Conservation (phyloP, 2,113 vertebrate genomes). For the Anguilla japonica region DNA sequence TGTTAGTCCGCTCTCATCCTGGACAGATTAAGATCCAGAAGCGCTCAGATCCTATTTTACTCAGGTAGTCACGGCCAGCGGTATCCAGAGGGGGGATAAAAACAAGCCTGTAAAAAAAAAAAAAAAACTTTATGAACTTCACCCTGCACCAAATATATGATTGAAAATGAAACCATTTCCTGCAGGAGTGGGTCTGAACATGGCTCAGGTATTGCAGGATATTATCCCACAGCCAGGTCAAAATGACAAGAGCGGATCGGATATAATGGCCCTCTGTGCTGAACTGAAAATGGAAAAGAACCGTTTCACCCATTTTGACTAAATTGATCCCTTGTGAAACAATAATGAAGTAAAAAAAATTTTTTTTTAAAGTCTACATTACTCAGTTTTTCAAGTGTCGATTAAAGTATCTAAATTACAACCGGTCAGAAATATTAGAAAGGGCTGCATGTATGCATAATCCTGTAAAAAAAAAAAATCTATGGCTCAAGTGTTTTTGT, state of each 20-base stretch:
- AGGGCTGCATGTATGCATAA: too few relatives aligned
- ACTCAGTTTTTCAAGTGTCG: too few relatives aligned
- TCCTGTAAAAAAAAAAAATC: neutral
- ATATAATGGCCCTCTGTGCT: neutral
- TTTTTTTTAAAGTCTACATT: too few relatives aligned
- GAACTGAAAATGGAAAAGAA: neutral
- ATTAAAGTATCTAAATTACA: too few relatives aligned
- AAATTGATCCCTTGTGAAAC: too few relatives aligned
- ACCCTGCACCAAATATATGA: neutral
- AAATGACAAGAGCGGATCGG: neutral
- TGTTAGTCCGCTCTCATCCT: neutral
- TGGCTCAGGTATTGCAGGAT: neutral
- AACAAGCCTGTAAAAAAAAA: neutral
- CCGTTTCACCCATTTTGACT: neutral
- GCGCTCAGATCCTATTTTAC: neutral
- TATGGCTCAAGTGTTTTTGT: neutral
- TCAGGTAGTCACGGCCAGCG: conserved; percentile 11
- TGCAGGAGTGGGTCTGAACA: neutral
- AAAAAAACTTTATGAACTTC: neutral
- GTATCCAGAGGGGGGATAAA: neutral
- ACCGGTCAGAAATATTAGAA: too few relatives aligned
- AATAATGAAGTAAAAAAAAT: too few relatives aligned
- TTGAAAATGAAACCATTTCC: neutral
- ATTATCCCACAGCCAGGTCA: neutral
- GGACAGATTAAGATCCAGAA: neutral